Base-by-base conservation (phyloP, 1,140 invertebrate species). In the Drosophila arawakana region DNA sequence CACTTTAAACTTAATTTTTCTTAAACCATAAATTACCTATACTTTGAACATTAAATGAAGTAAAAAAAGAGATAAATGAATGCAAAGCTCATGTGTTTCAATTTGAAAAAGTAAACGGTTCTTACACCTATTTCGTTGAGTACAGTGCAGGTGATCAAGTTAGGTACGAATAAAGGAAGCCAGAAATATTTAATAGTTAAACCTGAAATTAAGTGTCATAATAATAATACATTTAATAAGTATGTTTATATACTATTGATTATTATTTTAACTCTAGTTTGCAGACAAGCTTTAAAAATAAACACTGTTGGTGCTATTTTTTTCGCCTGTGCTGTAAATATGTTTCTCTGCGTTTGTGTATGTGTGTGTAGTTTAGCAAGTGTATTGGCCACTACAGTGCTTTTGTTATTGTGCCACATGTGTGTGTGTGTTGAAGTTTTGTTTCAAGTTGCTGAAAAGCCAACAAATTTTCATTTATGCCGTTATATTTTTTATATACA, bases 401-500 rank as follows among this genome's bases (percentile, higher is more conserved):
- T 49, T 57, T 60, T 18, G 49, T 71, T 47, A 39, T 46, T 59
- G 52, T 58, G 5, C 10, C 25, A 15, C 15, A 15, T 15, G 25
- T 15, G 37, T 54, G 46, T 60, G 46, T 60, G 35, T 18, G 46
- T 49, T 72, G 25, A 39, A 65, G 61, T 58, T 65, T 65, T 41
- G 7, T 50, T 62, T 65, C 35, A 47, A 76, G 70, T 37, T 74
- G 79, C 62, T 79, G 72, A 76, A 79, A 63, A 63, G 72, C 61
- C 61, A 78, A 70, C 73, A 78, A 62, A 52, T 70, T 74, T 52
- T 70, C 71, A 67, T 78, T 75, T 82, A 78, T 78, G 75, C 60
- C 60, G 59, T 72, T 80, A 76, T 60, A 34, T 68, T 59, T 7
- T 50, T 50, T 11, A 6, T 50, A 11, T n/a, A 21, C 10, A 44